Base-by-base conservation (phyloP, 2,888 invertebrate species). In the Tetramorium bicarinatum region DNA sequence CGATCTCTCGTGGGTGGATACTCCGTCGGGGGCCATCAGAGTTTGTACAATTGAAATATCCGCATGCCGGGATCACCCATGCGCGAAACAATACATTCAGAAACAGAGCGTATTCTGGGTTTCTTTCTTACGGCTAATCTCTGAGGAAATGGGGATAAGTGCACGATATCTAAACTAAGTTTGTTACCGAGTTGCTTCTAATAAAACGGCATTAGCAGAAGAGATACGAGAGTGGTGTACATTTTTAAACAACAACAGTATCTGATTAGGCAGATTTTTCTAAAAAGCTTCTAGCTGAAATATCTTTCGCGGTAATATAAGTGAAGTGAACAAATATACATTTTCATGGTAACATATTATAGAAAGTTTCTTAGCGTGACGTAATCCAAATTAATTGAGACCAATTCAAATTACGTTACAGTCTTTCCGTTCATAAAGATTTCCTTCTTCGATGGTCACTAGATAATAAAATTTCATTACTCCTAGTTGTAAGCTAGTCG, bases 1-100 rank as follows among this genome's bases (percentile, higher is more conserved):
- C 87, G 81, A 82, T 79, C 62, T 54, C 49, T 54, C 71, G 86
- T 85, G 82, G 85, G 64, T 81, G 84, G 67, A 74, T 47, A 80
- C 38, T 56, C 38, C 56, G 56, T 61, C 34, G 82, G 44, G 62
- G 82, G 72, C 54, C 71, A 56, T 56, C 56, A 18, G 56, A 25
- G 25, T 71, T 52, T 15, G 59, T 56, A 64, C 69, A 66, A 72
- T 56, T 67, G 83, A 79, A 86, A 84, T 66, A 79, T 86, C 79
- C 82, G 52, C 84, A 56, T 79, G 18, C 75, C 66, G 41, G 38
- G 61, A 54, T 80, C 76, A 62, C 25, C 49, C 21, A 52, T 77
- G 61, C 61, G 72, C 67, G 56, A 82, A 69, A 80, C 38, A 64
- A 76, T 76, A 64, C 76, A 64, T 76, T 64, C 64, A 64, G 76